Conservation (phyloP, 1,140 invertebrate species). For the Wiebesia pumilae region DNA sequence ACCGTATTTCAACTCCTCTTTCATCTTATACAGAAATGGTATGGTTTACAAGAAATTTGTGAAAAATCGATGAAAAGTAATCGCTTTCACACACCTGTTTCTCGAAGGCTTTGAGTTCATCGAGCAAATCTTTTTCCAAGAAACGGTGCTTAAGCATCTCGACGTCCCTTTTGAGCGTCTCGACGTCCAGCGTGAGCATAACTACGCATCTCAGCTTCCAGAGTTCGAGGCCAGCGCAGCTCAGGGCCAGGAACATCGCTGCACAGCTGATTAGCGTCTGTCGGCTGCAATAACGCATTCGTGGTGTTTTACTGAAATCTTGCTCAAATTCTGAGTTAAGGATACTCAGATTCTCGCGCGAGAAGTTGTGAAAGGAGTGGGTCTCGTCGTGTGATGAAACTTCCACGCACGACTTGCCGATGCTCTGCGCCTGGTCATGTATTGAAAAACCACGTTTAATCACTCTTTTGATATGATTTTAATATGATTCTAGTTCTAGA, state of each 20-base stretch:
- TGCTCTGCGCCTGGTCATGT: not conserved
- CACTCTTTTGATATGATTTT: too few relatives aligned
- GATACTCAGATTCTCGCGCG: conserved; percentile 69
- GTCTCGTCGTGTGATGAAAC: conserved; percentile 59
- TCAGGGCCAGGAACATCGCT: conserved; percentile 59
- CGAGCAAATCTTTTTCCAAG: conserved; percentile 63
- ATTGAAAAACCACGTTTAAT: not conserved
- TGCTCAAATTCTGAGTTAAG: conserved; percentile 66
- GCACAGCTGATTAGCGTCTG: conserved; percentile 59
- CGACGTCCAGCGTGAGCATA: conserved; percentile 62
- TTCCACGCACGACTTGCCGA: not conserved
- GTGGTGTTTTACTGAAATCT: conserved; percentile 55
- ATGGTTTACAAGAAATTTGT: too few relatives aligned
- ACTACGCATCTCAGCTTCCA: conserved; percentile 64
- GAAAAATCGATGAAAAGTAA: too few relatives aligned
- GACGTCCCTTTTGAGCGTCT: conserved; percentile 64
- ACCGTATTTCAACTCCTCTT: not conserved
- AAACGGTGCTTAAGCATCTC: conserved; percentile 67
- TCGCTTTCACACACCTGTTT: conserved; percentile 62
- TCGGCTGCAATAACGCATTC: conserved; percentile 41
- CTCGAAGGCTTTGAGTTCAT: conserved; percentile 68
- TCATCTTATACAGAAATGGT: too few relatives aligned
- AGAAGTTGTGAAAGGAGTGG: conserved; percentile 67
- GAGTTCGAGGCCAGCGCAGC: conserved; percentile 63
- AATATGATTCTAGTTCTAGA: too few relatives aligned